Evolutionary conservation across 2,113 vertebrate species (phyloP).

Genomic region (Lethenteron camtschaticum): DNA sequence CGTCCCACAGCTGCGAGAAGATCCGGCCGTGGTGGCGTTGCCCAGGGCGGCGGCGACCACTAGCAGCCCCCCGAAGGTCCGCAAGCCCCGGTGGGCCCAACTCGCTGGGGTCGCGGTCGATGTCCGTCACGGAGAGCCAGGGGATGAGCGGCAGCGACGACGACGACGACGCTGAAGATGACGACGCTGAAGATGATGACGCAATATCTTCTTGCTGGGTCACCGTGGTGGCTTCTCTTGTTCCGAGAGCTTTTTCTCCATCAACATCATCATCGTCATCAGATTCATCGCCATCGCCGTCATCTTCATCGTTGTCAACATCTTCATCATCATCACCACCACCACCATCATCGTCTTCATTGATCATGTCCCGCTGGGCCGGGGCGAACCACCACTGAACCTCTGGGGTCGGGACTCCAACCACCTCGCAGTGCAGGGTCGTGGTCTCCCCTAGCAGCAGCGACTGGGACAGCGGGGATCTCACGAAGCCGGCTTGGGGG

Average conservation of each 20-base stretch:
- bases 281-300: conserved; percentile 32
- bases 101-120: too few species aligned
- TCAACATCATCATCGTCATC: conserved; percentile 16
- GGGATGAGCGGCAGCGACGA: too few species aligned
- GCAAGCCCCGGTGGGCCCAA: conserved; percentile 68
- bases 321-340: too few species aligned
- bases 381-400: conserved; percentile 59
- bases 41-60: conserved; percentile 69
- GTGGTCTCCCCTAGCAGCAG: conserved; percentile 31
- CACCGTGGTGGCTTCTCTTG: too few species aligned
- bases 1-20: conserved; percentile 49
- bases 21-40: conserved; percentile 11
- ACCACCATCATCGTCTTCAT: too few species aligned
- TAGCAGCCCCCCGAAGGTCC: conserved; percentile 97
- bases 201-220: too few species aligned
- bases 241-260: too few species aligned
- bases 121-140: too few species aligned
- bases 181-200: too few species aligned
- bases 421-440: conserved; percentile 60
- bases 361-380: too few species aligned
- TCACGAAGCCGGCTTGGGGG: conserved; percentile 45
- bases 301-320: too few species aligned
- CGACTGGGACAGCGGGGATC: conserved; percentile 49
- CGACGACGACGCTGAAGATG: too few species aligned
- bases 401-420: conserved; percentile 53